Base-by-base conservation (phyloP, 2,888 invertebrate species). In the Cephus nigrinus region DNA sequence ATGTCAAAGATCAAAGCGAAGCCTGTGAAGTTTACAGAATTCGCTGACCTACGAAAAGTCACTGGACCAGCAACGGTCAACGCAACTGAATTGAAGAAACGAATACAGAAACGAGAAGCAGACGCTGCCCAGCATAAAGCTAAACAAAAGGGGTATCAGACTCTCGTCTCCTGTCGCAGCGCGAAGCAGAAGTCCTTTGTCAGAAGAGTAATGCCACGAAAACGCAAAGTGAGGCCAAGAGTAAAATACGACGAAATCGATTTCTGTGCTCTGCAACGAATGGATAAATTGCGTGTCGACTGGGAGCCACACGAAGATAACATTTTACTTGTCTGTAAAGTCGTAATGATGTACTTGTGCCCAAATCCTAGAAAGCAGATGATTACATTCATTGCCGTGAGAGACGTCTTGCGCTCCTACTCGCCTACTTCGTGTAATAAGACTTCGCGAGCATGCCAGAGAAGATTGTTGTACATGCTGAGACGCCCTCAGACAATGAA, bases 291-390 rank as follows among this genome's bases (percentile, higher is more conserved):
- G 33, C 92, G 93, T 11, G 94, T 95, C 0, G 92, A 93, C 11
- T 97, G 96, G 96, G 92, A 93, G 11, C 88, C 93, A 0, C 92
- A 93, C 68, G 97, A 97, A 90, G 96, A 96, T 90, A 94, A 94
- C 73, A 90, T 95, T 77, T 88, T 97, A 3, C 91, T 95, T 73
- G 92, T 96, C 81, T 94, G 95, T 82, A 94, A 95, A 83, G 94
- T 95, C 0, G 95, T 94, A 0, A 93, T 93, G 81, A 88, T 93
- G 78, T 94, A 94, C 79, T 92, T 93, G 82, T 93, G 85, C 78
- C 93, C 88, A 4, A 92, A 85, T 81, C 88, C 88, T 1, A 90
- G 91, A 11, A 92, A 91, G 75, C 92, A 93, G 83, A 86, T 89
- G 79, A 91, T 91, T 31, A 91, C 91, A 0, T 93, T 92, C 77